Conservation (phyloP, 92 coral and sea anemone species). For the Epizoanthus fatuus region DNA sequence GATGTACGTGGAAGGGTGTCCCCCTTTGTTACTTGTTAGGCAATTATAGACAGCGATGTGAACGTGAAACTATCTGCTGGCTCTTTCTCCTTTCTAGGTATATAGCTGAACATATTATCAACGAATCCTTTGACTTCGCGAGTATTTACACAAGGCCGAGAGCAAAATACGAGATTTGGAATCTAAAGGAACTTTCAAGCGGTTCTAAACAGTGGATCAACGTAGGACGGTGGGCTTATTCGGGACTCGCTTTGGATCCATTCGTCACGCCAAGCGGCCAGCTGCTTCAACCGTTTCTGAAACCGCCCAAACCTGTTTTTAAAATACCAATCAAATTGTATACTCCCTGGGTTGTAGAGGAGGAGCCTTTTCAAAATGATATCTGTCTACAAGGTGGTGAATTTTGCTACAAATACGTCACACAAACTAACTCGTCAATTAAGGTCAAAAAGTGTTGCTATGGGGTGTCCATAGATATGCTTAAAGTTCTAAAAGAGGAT, state of each 20-base stretch:
- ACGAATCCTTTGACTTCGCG: neutral
- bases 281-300: neutral
- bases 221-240: neutral
- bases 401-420: constrained; percentile 8
- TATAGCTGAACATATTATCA: neutral
- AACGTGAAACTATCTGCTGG: too few relatives aligned
- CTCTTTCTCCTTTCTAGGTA: neutral
- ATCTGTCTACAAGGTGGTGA: constrained; percentile 1
- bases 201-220: neutral
- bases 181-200: neutral
- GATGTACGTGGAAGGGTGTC: too few relatives aligned
- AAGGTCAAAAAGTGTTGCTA: neutral
- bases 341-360: neutral
- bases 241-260: neutral
- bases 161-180: neutral
- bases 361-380: neutral
- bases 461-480: constrained; percentile 1
- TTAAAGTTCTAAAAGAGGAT: neutral
- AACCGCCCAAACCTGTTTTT: neutral
- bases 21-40: too few relatives aligned
- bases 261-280: neutral
- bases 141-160: neutral
- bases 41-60: too few relatives aligned
- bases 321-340: neutral
- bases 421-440: neutral